A percentile compares a stretch with the other conserved stretches of the same genome.
phyloP scores from a whole-genome alignment of 2,888 invertebrate species.

The Chironomus tentans region DNA sequence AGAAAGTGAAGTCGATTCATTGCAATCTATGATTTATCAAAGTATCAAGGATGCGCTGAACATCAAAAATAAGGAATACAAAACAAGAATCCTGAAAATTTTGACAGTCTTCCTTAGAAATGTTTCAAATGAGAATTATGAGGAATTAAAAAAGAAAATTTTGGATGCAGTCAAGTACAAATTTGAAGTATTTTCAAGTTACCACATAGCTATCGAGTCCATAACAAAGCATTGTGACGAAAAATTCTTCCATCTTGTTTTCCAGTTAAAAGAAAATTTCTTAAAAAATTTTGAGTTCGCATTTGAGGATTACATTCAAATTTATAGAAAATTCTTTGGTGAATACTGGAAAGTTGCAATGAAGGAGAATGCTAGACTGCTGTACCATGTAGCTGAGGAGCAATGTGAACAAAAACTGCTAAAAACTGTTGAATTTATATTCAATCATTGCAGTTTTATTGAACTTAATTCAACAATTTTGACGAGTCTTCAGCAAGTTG shows the following conservation, averaged over 20 bases:
- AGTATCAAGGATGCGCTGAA: not conserved
- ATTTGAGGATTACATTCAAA: not conserved
- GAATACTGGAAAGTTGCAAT: not conserved
- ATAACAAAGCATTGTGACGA: not conserved
- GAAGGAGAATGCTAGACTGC: not conserved
- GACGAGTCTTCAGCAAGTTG: not conserved
- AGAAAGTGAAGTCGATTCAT: not conserved
- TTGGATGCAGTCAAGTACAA: not conserved
- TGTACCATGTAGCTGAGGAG: not conserved
- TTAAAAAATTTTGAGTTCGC: not conserved
- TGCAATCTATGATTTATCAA: not conserved
- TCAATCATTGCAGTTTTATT: not conserved
- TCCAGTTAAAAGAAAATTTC: not conserved
- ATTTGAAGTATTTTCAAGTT: not conserved
- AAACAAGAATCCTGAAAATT: too few species aligned
- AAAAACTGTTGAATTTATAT: not conserved
- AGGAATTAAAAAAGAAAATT: not conserved
- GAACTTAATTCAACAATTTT: not conserved
- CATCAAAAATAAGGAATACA: too few species aligned
- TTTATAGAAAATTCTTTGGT: not conserved
- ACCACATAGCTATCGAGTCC: not conserved
- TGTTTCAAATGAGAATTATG: not conserved
- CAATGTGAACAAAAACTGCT: not conserved
- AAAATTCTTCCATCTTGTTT: not conserved
- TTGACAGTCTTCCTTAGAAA: too few species aligned